Evolutionary conservation across 1,140 invertebrate genomes (phyloP).

Genomic region (Maniola jurtina): DNA sequence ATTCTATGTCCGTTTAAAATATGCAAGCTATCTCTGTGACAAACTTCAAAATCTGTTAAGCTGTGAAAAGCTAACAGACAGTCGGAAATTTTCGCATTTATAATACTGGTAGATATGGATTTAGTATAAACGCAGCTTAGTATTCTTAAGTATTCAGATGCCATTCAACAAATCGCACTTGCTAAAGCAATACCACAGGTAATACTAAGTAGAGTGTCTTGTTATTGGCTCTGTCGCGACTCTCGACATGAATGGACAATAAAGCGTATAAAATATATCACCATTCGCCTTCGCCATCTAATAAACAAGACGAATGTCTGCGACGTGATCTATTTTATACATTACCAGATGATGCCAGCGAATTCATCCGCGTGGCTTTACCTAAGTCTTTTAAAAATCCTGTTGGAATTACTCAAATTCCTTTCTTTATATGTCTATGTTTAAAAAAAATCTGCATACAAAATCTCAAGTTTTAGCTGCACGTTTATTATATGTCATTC

Average conservation of each 20-base stretch:
- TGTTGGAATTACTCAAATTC: too few species aligned
- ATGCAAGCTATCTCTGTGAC: too few species aligned
- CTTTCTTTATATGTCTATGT: too few species aligned
- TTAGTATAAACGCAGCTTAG: background rate
- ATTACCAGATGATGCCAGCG: background rate
- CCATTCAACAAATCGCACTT: slow-evolving; percentile 16
- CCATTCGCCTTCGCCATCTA: slow-evolving; percentile 10
- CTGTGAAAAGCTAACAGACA: too few species aligned
- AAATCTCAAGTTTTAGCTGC: too few species aligned
- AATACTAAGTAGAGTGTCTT: slow-evolving; percentile 25
- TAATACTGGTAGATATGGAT: background rate
- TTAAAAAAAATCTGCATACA: too few species aligned
- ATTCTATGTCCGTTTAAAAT: background rate
- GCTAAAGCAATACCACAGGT: slow-evolving; percentile 16
- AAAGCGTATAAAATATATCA: slow-evolving; percentile 25
- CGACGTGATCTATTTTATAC: slow-evolving; percentile 10
- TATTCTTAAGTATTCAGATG: slow-evolving; percentile 13
- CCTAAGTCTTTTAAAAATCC: too few species aligned
- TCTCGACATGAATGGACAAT: slow-evolving; percentile 19
- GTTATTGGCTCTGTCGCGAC: slow-evolving; percentile 22
- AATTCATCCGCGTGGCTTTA: too few species aligned
- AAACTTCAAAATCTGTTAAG: too few species aligned
- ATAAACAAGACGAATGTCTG: slow-evolving; percentile 22
- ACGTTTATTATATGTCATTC: too few species aligned
- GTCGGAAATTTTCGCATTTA: too few species aligned